Evolutionary conservation across 2,113 vertebrate species (phyloP).

Genomic region (Chrysochloris asiatica): DNA sequence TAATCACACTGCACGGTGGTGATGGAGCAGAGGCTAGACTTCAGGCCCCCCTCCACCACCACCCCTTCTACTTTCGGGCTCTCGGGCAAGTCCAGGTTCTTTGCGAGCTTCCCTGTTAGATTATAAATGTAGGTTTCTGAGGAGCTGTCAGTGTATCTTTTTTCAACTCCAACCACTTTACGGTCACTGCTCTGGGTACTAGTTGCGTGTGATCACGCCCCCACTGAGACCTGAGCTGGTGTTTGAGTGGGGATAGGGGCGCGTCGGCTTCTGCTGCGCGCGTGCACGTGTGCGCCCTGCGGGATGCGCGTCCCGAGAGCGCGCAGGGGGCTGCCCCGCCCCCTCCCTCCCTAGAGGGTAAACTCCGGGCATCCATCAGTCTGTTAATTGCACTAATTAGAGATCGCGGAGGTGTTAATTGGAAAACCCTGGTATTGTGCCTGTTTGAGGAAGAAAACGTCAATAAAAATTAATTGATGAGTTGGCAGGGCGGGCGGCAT

Average conservation of each 20-base stretch:
- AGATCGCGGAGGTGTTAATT: conserved; percentile 94
- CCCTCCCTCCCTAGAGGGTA: conserved; percentile 78
- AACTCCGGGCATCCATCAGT: conserved; percentile 90
- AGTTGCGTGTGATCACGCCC: background rate
- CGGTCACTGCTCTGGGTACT: background rate
- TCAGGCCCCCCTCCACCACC: background rate
- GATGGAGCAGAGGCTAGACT: background rate
- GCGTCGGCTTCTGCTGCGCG: background rate
- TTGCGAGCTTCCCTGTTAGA: background rate
- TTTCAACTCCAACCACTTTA: background rate
- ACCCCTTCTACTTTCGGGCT: background rate
- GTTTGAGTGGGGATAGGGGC: background rate
- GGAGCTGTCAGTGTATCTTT: background rate
- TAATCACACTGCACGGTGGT: background rate
- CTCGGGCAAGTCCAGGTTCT: background rate
- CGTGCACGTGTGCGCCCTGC: rapidly evolving
- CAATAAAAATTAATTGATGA: conserved; percentile 87
- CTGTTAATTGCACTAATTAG: conserved; percentile 96
- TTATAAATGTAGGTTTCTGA: background rate
- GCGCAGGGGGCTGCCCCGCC: conserved; percentile 48
- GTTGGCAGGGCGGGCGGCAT: conserved; percentile 75
- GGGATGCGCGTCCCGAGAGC: background rate
- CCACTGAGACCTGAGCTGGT: background rate
- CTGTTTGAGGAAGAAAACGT: conserved; percentile 83
- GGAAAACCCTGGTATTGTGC: conserved; percentile 85